phyloP scores from a whole-genome alignment of 2,113 vertebrate genomes.

The Amazona guildingii region DNA sequence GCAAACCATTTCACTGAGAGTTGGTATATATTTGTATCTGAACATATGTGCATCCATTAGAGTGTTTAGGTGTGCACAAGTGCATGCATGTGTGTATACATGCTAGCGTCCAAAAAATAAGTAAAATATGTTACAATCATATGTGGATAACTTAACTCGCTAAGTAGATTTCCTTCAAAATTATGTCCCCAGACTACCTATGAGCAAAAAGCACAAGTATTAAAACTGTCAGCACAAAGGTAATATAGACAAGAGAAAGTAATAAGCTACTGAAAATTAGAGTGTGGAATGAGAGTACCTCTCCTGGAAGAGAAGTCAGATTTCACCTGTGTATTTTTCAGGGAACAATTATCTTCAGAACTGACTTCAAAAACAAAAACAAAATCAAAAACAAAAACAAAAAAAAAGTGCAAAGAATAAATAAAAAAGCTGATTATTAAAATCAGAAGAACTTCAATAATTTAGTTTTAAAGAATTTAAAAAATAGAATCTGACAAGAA shows the following conservation, averaged over 20 bases:
- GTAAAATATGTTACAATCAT: not conserved
- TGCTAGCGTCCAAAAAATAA: not conserved
- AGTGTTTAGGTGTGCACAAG: not conserved
- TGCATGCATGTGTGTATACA: rapidly evolving
- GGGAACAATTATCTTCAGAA: not conserved
- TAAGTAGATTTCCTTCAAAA: not conserved
- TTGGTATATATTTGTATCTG: not conserved
- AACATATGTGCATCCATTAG: rapidly evolving
- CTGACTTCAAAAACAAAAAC: not conserved
- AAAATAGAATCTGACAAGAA: not conserved
- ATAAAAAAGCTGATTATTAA: not conserved
- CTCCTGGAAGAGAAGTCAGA: not conserved
- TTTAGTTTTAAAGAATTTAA: not conserved
- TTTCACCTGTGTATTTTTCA: slow-evolving; percentile 22
- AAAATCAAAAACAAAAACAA: too few relatives aligned
- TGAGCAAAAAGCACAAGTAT: not conserved
- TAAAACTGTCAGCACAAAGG: not conserved
- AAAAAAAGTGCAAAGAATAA: not conserved
- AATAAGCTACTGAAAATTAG: slow-evolving; percentile 3
- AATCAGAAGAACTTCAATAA: slow-evolving; percentile 1
- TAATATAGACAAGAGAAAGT: not conserved
- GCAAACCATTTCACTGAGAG: not conserved
- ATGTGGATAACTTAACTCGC: not conserved
- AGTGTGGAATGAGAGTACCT: not conserved
- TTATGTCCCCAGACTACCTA: not conserved